Evolutionary conservation across 2,888 invertebrate species (phyloP).

Genomic region (Frankliniella intonsa): DNA sequence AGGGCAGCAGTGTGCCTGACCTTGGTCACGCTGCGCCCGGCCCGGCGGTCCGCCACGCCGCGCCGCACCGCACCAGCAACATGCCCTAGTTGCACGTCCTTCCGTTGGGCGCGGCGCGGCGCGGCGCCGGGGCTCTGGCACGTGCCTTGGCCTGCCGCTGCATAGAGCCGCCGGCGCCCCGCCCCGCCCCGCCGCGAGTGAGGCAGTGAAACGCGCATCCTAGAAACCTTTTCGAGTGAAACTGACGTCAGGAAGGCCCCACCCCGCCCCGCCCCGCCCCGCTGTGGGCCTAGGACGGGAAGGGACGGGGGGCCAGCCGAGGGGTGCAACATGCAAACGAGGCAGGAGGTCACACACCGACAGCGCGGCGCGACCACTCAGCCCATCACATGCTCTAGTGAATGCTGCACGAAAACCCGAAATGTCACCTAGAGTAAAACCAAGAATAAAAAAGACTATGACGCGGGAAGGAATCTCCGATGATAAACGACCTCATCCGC

Average conservation of each 20-base stretch:
- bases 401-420: too few relatives aligned
- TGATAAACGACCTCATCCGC: too few relatives aligned
- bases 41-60: background rate
- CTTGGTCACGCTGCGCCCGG: background rate
- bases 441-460: too few relatives aligned
- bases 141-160: slow-evolving; percentile 4
- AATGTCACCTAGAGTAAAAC: too few relatives aligned
- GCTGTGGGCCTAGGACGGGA: too few relatives aligned
- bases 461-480: too few relatives aligned
- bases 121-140: background rate
- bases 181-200: background rate
- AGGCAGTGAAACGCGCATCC: slow-evolving; percentile 14
- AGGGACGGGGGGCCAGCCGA: too few relatives aligned
- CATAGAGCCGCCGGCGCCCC: background rate
- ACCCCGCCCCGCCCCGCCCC: background rate
- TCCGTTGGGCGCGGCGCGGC: slow-evolving; percentile 3
- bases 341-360: too few relatives aligned
- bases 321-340: too few relatives aligned
- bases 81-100: slow-evolving; percentile 23
- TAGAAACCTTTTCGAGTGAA: slow-evolving; percentile 13
- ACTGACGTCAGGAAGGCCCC: background rate
- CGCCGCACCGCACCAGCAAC: background rate
- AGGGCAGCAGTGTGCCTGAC: background rate
- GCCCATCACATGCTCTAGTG: too few relatives aligned
- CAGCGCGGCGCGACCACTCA: too few relatives aligned